Percentiles rank a stretch among this genome's conserved stretches.
phyloP scores from a whole-genome alignment of 1,140 invertebrate genomes.

The Mactra quadrangularis region DNA sequence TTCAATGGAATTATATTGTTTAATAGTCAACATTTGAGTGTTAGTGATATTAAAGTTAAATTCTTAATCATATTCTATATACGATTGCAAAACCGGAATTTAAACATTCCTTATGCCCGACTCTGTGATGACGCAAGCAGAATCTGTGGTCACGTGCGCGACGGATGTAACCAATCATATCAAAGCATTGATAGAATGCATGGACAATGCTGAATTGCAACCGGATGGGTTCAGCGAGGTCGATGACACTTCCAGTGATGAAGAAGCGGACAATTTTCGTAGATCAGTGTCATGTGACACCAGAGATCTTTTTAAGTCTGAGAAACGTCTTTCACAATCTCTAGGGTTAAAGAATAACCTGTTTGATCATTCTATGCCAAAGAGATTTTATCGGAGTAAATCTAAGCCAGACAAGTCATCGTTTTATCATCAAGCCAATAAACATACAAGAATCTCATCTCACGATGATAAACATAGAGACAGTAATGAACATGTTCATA shows the following conservation, averaged over 20 bases:
- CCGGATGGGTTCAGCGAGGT: conserved; percentile 51
- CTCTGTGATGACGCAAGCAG: conserved; percentile 3
- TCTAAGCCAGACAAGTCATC: no score
- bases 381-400: neutral
- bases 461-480: neutral
- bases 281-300: conserved; percentile 6
- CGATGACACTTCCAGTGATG: conserved; percentile 9
- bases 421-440: neutral
- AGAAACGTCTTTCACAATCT: conserved; percentile 6
- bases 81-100: no score
- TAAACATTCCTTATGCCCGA: conserved; percentile 26
- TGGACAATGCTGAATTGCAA: conserved; percentile 6
- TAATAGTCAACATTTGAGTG: no score
- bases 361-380: conserved; percentile 1
- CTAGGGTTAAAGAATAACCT: conserved; percentile 18
- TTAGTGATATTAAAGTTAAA: no score
- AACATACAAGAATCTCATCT: neutral
- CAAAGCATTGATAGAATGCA: conserved; percentile 4
- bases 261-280: neutral
- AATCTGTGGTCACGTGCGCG: conserved; percentile 30
- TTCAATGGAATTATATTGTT: no score
- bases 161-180: conserved; percentile 38
- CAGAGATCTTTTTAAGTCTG: neutral
- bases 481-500: neutral
- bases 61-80: no score